These are phyloP conservation scores for Sinodicranocentrus sp. DNA, from an alignment of 2,888 invertebrate genomes.

Conservation along the genomic window DNA sequence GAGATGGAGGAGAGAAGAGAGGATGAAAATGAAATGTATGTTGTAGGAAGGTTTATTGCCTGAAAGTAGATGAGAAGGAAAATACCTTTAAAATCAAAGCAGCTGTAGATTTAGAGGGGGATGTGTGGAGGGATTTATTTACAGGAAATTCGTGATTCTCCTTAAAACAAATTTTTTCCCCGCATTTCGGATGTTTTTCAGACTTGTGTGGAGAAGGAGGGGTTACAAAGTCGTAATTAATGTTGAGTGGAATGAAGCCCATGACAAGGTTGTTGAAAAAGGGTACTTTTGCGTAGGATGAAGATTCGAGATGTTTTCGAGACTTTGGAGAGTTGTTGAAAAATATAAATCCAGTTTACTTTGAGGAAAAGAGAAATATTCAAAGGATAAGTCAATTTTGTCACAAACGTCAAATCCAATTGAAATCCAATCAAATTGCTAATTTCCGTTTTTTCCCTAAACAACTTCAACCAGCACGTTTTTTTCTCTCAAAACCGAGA, in stretches of 20 bases:
- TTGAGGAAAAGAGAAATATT: no score
- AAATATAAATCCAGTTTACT: no score
- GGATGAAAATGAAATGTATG: no score
- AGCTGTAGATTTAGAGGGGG: not conserved
- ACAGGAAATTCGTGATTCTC: not conserved
- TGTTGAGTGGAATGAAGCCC: not conserved
- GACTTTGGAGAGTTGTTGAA: no score
- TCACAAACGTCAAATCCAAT: constrained; percentile 43
- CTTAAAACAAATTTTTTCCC: not conserved
- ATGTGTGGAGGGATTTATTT: not conserved
- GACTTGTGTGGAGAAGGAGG: not conserved
- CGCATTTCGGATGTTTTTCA: not conserved
- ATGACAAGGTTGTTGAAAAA: no score
- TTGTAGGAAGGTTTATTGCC: no score
- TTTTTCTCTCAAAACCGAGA: no score
- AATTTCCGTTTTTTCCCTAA: constrained; percentile 38
- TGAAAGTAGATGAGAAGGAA: no score
- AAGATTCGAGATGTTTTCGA: no score
- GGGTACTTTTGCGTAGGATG: no score
- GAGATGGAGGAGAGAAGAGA: not conserved
- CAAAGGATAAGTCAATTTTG: not conserved
- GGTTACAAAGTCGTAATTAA: not conserved
- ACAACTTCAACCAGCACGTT: no score
- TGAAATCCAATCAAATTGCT: constrained; percentile 57
- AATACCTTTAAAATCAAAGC: no score